These are phyloP conservation scores for Callipepla squamata DNA, from an alignment of 2,113 vertebrate genomes.

Conservation along the genomic window DNA sequence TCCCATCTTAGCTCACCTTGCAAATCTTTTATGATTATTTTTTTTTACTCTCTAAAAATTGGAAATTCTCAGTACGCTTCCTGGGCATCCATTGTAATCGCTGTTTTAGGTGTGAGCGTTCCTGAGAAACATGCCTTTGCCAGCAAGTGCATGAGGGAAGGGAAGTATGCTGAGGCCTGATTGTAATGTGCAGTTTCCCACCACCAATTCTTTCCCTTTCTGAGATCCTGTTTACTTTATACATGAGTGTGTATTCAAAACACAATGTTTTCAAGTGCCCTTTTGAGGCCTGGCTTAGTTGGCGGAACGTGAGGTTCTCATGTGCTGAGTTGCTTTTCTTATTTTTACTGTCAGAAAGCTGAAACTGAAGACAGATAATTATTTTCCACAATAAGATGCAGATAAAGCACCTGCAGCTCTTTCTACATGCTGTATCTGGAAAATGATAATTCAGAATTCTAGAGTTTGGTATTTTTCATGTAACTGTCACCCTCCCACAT, in stretches of 20 bases:
- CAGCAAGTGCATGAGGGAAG: neutral
- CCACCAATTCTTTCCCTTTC: neutral
- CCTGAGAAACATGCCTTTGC: neutral
- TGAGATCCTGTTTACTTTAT: constrained; percentile 18
- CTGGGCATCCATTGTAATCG: neutral
- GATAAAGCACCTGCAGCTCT: neutral
- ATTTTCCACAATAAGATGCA: neutral
- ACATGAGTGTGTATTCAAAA: neutral
- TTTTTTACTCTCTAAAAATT: neutral
- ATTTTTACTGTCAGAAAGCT: constrained; percentile 10
- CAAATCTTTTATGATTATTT: neutral
- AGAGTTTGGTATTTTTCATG: neutral
- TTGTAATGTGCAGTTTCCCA: neutral
- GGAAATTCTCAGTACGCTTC: neutral
- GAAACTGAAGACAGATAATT: neutral
- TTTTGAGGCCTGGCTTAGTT: neutral
- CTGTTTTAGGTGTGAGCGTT: neutral
- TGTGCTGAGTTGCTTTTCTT: neutral
- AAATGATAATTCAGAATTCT: neutral
- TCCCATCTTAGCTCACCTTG: neutral
- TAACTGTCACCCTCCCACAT: neutral
- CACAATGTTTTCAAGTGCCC: neutral
- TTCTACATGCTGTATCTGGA: neutral
- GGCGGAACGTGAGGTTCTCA: neutral
- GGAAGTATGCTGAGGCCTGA: neutral